Evolutionary conservation across 2,888 invertebrate species (phyloP), one percentile per base, ranked within the genome.

Genomic region (Lasioglossum figueresi): DNA sequence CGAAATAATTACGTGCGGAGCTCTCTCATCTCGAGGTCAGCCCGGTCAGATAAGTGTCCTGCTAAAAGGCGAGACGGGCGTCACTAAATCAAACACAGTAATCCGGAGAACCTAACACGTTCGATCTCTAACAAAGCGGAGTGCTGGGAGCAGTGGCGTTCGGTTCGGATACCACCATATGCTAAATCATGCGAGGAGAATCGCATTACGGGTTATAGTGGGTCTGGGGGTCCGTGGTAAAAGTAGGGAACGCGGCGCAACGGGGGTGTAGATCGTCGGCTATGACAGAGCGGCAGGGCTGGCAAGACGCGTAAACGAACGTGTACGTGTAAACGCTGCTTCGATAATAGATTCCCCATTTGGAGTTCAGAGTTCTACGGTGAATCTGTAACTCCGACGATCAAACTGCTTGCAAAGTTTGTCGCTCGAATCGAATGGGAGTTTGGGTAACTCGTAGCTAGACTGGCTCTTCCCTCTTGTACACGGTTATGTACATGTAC

Each of bases 401-500:
- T 92, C 90, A 90, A 90, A 92, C 91, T 91, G 91, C 92, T 93
- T 91, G 91, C 91, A 90, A 92, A 92, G 90, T 92, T 93, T 92
- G 91, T 90, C 91, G 90, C 91, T 88, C 87, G 89, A 91, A 91
- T 92, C 92, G 91, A 93, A 92, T 91, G 90, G 90, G 91, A 93
- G 92, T 93, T 92, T 92, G 91, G 90, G 87, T 91, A 91, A 92
- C 93, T 92, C 89, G 88, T 88, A 91, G 87, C 88, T 86, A 87
- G 86, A 76, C 76, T 82, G 82, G 76, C 90, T 90, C 90, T 87
- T 86, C 84, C 70, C 79, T 81, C 82, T 84, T 83, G 77, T 76
- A 85, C 87, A 73, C 79, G 75, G 40, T 63, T 83, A 56, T 63
- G 74, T 79, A 63, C 76, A 31, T 83, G 76, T 80, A 56, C 48